These are phyloP conservation scores for Apodemus agrarius DNA, from an alignment of 2,797 vertebrate species.

Conservation along the genomic window DNA sequence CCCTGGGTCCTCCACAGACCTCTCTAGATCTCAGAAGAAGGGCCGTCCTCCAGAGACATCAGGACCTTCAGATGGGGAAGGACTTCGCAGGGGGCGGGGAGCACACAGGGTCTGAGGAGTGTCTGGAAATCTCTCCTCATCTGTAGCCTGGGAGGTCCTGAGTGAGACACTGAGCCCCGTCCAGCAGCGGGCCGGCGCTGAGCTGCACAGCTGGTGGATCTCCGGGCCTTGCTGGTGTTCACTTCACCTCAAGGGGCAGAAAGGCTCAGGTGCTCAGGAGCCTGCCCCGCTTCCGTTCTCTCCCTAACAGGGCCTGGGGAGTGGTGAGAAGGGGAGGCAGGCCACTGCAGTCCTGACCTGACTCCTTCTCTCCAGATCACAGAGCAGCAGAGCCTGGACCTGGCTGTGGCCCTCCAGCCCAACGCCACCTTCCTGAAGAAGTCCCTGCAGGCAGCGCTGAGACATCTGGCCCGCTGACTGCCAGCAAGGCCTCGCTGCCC, in stretches of 20 bases:
- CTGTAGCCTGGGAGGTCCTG: not conserved
- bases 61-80: not conserved
- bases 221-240: not conserved
- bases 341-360: not conserved
- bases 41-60: not conserved
- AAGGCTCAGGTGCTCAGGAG: not conserved
- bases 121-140: not conserved
- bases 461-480: conserved; percentile 81
- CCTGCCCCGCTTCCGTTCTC: conserved; percentile 1
- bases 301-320: not conserved
- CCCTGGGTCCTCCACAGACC: not conserved
- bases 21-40: not conserved
- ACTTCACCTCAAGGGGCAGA: not conserved
- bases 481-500: not conserved
- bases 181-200: not conserved
- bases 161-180: not conserved
- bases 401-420: conserved; percentile 87
- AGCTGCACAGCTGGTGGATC: not conserved
- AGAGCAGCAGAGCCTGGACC: conserved; percentile 86
- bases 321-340: not conserved
- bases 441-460: conserved; percentile 92
- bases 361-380: conserved; percentile 88
- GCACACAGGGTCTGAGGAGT: not conserved
- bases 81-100: no score
- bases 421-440: conserved; percentile 93